Conservation (phyloP, 2,113 vertebrate species). For the Tursiops truncatus region DNA sequence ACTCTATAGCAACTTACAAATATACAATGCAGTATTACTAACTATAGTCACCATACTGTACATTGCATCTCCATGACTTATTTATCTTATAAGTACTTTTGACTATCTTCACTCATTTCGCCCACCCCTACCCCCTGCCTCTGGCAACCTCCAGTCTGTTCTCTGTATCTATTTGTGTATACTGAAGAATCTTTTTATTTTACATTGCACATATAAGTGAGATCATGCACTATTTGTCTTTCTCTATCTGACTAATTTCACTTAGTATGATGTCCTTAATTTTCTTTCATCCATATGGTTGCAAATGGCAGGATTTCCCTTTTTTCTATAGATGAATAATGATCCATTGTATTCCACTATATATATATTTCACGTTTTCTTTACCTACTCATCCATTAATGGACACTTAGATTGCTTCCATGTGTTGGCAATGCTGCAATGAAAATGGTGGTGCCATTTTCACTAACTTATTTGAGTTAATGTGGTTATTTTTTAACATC, state of each 20-base stretch:
- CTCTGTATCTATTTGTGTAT: not conserved
- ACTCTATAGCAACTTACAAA: not conserved
- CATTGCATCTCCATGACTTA: not conserved
- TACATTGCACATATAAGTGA: not conserved
- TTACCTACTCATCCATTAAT: not conserved
- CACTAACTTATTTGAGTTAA: no score
- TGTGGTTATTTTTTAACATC: no score
- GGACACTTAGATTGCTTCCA: no score
- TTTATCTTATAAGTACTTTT: not conserved
- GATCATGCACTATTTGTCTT: not conserved
- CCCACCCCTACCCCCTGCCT: not conserved
- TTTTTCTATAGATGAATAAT: not conserved
- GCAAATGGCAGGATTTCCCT: not conserved
- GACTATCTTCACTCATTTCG: not conserved
- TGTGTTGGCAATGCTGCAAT: no score
- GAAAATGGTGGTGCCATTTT: no score
- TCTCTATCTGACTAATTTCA: not conserved
- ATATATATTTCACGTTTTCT: not conserved
- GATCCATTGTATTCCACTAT: not conserved
- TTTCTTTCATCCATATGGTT: not conserved
- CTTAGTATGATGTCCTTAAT: not conserved
- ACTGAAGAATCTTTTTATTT: not conserved
- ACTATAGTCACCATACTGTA: not conserved
- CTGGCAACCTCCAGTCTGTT: not conserved
- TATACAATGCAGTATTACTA: not conserved